phyloP scores from a whole-genome alignment of 2,888 invertebrate species.

The Kryphioiulus occultus region DNA sequence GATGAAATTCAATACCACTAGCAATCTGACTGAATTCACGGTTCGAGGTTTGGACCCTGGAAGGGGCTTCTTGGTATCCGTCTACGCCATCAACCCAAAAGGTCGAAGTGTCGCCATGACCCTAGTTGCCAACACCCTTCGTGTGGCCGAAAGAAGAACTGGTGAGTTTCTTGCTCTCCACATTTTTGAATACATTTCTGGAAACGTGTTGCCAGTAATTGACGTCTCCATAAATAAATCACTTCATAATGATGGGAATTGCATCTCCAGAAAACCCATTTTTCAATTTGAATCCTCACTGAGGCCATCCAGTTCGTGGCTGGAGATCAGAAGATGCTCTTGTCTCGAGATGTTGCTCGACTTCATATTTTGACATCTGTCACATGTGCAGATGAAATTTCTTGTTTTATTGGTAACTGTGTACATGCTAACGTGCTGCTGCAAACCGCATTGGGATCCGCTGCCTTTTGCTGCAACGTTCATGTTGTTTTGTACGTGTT shows the following conservation, averaged over 20 bases:
- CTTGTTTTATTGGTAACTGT: slow-evolving; percentile 6
- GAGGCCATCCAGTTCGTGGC: background rate
- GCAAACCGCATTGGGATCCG: background rate
- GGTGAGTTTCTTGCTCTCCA: slow-evolving; percentile 47
- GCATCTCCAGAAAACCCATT: background rate
- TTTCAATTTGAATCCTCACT: background rate
- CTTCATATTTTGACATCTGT: slow-evolving; percentile 32
- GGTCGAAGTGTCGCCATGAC: slow-evolving; percentile 77
- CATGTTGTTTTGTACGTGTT: background rate
- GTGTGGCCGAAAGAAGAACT: slow-evolving; percentile 53
- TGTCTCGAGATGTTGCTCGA: background rate
- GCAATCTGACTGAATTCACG: slow-evolving; percentile 71
- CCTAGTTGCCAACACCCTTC: slow-evolving; percentile 71
- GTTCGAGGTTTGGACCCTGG: slow-evolving; percentile 79
- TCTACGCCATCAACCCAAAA: slow-evolving; percentile 82
- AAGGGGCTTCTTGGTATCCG: slow-evolving; percentile 77
- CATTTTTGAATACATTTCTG: background rate
- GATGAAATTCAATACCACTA: slow-evolving; percentile 53
- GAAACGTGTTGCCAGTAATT: slow-evolving; percentile 22
- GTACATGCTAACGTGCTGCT: background rate
- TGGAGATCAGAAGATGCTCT: background rate
- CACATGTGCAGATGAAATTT: background rate
- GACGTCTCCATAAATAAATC: slow-evolving; percentile 30
- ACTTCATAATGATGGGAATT: slow-evolving; percentile 21
- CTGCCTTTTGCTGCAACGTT: background rate